Evolutionary conservation across 2,113 vertebrate genomes (phyloP), one percentile per base, ranked within the genome.

Genomic region (Xenopus laevis): DNA sequence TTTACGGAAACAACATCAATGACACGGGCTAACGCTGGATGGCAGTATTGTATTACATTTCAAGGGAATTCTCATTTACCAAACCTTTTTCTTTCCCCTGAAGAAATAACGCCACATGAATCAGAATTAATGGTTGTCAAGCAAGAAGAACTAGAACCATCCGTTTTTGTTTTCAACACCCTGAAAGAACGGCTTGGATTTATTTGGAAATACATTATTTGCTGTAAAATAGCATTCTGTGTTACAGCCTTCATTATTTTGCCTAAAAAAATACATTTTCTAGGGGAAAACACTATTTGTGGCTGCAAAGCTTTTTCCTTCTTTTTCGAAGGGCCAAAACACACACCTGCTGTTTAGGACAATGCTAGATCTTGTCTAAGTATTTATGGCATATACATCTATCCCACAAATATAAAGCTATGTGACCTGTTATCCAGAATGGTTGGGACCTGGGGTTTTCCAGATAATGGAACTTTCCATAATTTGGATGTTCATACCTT

Each of bases 111-210:
- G 50, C 21, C 59, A 27, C 65, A 69, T 76, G 73, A 76, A 76
- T 68, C 73, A 76, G 65, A 76, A 76, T 76, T 76, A 76, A 76
- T 76, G 66, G 58, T 63, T 76, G 73, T 76, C 73, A 69, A 66
- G 66, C 63, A 76, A 69, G 45, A 69, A 13, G 18, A 30, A n/a
- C n/a, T n/a, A 76, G 58, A 74, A 67, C 44, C 65, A 68, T 74
- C 59, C 58, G 61, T 69, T 76, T 63, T 18, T 69, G 53, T 55
- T 69, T 73, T 47, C 46, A 57, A 62, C 33, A 18, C 13, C 45
- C 58, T 76, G 55, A 76, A 69, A 63, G 15, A 63, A 76, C 44
- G 63, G 61, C 59, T 76, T 76, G 58, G 45, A 68, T 69, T 62
- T 33, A 76, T 69, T 76, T 63, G 68, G 20, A 69, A 76, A 63